Evolutionary conservation across 2,888 invertebrate species (phyloP).

Genomic region (Netelia inedita): DNA sequence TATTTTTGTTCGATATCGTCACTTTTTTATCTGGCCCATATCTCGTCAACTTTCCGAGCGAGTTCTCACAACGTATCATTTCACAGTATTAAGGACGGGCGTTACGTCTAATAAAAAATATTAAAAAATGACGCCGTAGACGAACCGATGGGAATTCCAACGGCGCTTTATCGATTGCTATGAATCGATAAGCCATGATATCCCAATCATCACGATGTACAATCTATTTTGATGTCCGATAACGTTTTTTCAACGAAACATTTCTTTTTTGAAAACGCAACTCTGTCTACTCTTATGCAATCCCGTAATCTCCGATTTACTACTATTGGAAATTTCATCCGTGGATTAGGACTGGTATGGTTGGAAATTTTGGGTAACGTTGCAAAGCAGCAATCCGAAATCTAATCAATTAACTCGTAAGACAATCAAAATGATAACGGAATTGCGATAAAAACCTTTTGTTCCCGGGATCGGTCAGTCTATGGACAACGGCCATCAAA

Average conservation of each 20-base stretch:
- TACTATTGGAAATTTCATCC: neutral
- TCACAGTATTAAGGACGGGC: neutral
- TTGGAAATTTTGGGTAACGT: constrained; percentile 6
- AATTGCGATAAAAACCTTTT: constrained; percentile 57
- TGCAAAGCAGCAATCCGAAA: constrained; percentile 4
- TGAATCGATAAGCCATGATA: neutral
- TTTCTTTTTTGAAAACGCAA: neutral
- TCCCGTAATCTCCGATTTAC: neutral
- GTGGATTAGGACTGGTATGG: neutral
- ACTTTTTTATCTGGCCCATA: constrained; percentile 5
- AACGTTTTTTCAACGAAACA: neutral
- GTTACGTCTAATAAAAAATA: constrained; percentile 17
- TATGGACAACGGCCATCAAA: constrained; percentile 44
- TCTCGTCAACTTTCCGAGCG: neutral
- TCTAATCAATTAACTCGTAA: constrained; percentile 54
- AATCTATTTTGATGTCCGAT: neutral
- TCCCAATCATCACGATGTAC: too few species aligned
- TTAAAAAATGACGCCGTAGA: constrained; percentile 14
- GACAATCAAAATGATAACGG: constrained; percentile 51
- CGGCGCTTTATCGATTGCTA: neutral
- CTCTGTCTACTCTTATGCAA: neutral
- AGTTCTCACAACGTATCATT: constrained; percentile 5
- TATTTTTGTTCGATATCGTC: constrained; percentile 11
- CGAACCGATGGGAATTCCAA: constrained; percentile 17
- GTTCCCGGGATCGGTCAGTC: constrained; percentile 14